Evolutionary conservation across 2,113 vertebrate genomes (phyloP), one percentile per base, ranked within the genome.

Genomic region (Salvelinus alpinus): DNA sequence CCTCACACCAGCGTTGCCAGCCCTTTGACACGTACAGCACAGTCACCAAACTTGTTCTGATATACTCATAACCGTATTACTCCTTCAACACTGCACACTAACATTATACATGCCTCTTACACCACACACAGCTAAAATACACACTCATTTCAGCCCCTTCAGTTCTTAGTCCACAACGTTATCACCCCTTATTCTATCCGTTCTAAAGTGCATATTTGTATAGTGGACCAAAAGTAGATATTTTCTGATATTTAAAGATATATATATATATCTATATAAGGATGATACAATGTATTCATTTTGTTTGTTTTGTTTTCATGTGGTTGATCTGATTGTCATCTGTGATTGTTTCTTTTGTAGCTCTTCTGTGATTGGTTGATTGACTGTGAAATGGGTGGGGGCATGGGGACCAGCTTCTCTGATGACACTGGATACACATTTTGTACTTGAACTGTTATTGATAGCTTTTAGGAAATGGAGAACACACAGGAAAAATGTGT

Each of bases 201-300:
- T 67, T 75, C 85, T 75, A 16, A 88, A 89, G 86, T 87, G 84
- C 87, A 87, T 88, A 86, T 90, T 89, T 92, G 89, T 93, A 92
- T 85, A 90, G 88, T 84, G 91, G 91, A 94, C 91, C 91, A 93
- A 93, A 93, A 91, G 87, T 91, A 91, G 90, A 92, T 92, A 92
- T 93, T 93, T 93, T 93, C 90, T 92, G 85, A 92, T 92, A 91
- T 88, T 91, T 81, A 90, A 89, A 90, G 84, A 90, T 88, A 90
- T 87, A 90, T 86, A 84, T 69, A 91, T 85, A 90, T 88, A 90
- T 87, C 90, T 86, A 84, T 69, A 76, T 82, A 81, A 84, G 82
- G 12, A n/a, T 54, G 73, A 89, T 76, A 90, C 87, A 87, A 81
- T 84, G 86, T 79, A 85, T 89, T 79, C 85, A 84, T 64, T 57